Base-by-base conservation (phyloP, 2,797 vertebrate species). In the Schizopygopsis pylzovi region DNA sequence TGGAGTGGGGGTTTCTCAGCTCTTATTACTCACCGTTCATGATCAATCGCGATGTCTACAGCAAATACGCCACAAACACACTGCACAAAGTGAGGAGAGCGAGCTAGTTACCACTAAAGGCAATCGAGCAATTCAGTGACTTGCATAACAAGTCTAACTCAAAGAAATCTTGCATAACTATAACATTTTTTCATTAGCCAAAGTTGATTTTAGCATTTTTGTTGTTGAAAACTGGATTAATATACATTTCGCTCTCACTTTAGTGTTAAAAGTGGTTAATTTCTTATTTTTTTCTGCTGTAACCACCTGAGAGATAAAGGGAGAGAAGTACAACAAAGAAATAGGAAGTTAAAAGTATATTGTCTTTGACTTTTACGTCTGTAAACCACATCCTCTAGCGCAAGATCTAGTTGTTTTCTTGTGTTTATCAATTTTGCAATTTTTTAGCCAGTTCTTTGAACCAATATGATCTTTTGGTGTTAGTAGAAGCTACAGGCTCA, bases 361-460 rank as follows among this genome's bases (percentile, higher is more conserved):
- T 63, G 68, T 85, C 33, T 89, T 85, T 73, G 67, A 79, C 86
- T 88, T 88, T 84, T 85, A 89, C 85, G 85, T 84, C 59, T 56
- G 59, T 81, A 59, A 63, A 79, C 88, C 89, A 90, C 89, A 88
- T 89, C 89, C 89, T 90, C 63, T 78, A 80, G 81, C 39, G 33
- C 61, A 84, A 59, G n/a, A 76, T 59, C 37, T 71, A 56, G 39
- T 25, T 43, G 28, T 61, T 81, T 63, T 61, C 39, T 18, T 79
- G 56, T 28, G 5, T 45, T 61, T 28, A 20, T 63, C n/a, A 43
- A 28, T 28, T 15, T 63, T 79, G 2, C 6, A 61, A 28, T 61
- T 25, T 43, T 79, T 79, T 45, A 25, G 22, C 41, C 76, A 61
- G 37, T 5, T 25, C 2, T 18, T 61, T 61, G 12, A 41, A 0